Evolutionary conservation across 1,140 invertebrate genomes (phyloP).

Genomic region (Brachionus angularis): DNA sequence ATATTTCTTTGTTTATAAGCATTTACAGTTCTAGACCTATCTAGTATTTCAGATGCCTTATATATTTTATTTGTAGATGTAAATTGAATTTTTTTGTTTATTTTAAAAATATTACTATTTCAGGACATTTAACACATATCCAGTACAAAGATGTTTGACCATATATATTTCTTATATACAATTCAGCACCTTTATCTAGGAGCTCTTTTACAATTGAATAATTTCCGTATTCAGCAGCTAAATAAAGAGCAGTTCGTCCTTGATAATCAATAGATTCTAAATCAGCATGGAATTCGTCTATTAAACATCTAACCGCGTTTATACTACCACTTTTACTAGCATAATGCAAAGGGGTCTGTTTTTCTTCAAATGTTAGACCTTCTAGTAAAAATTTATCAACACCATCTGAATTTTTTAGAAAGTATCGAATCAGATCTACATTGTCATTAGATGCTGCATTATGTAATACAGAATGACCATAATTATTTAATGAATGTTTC

Average conservation of each 20-base stretch:
- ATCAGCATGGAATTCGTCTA: background rate
- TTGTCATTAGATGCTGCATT: background rate
- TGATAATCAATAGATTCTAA: background rate
- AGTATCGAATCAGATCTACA: background rate
- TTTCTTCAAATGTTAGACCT: background rate
- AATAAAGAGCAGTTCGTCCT: slow-evolving; percentile 25
- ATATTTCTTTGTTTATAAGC: no score
- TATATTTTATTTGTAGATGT: no score
- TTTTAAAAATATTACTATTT: background rate
- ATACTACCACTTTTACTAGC: background rate
- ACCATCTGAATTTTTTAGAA: background rate
- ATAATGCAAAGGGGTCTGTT: background rate
- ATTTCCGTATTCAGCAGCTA: slow-evolving; percentile 26
- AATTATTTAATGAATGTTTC: no score
- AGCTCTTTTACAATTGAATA: background rate
- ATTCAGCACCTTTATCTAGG: background rate
- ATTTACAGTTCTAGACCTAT: no score
- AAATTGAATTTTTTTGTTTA: no score
- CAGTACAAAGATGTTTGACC: slow-evolving; percentile 9
- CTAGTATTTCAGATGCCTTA: no score
- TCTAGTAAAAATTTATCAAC: no score
- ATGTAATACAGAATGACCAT: no score
- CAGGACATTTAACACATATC: background rate
- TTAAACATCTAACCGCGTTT: background rate
- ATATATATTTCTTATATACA: background rate